A percentile compares a stretch with the other conserved stretches of the same genome.
phyloP scores from a whole-genome alignment of 53 echinoderm and acorn worm genomes.

The Crossaster papposus region DNA sequence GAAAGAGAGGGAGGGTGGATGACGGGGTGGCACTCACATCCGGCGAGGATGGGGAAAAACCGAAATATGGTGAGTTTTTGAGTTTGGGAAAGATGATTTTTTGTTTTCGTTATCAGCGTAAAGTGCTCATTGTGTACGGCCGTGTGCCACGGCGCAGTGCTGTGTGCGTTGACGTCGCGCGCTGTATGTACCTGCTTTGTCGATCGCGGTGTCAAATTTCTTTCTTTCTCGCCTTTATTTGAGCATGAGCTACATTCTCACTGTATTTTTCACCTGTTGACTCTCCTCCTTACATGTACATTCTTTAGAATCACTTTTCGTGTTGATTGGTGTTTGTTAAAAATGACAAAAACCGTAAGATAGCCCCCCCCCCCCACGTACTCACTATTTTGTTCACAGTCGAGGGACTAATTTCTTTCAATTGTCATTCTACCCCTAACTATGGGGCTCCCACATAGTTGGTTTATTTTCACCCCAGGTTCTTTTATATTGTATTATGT shows the following conservation, averaged over 20 bases:
- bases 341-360: neutral
- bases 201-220: neutral
- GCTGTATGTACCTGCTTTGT: neutral
- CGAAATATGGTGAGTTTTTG: slow-evolving; percentile 72
- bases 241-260: neutral
- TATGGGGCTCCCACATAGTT: too few species aligned
- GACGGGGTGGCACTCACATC: slow-evolving; percentile 60
- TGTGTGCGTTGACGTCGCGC: neutral
- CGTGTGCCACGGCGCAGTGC: slow-evolving; percentile 6
- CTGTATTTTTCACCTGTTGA: neutral
- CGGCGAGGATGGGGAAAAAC: slow-evolving; percentile 54
- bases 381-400: too few species aligned
- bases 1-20: slow-evolving; percentile 67
- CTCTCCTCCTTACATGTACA: neutral
- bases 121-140: neutral
- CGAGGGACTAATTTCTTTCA: too few species aligned
- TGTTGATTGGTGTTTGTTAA: neutral
- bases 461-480: too few species aligned
- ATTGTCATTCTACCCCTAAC: too few species aligned
- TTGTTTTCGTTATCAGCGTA: neutral
- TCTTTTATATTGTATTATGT: too few species aligned
- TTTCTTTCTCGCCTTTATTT: neutral
- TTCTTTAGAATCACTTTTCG: neutral
- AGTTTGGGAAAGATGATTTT: neutral
- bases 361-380: too few species aligned